Percentiles rank a stretch among this genome's conserved stretches.
Conservation (phyloP, 2,797 vertebrate genomes). For the Somateria mollissima region DNA sequence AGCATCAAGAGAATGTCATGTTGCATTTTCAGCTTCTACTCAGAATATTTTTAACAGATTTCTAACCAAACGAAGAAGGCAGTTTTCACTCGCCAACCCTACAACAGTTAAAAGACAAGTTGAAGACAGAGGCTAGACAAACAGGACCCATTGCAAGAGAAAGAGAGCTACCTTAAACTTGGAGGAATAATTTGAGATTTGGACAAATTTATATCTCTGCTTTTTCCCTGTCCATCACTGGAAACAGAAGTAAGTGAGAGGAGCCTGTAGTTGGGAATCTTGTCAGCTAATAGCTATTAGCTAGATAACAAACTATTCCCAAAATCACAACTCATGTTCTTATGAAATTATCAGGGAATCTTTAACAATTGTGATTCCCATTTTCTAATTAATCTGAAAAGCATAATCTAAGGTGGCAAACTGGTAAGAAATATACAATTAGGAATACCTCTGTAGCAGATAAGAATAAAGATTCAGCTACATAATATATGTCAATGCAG, state of each 20-base stretch:
- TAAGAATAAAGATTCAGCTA: not conserved
- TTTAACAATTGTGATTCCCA: not conserved
- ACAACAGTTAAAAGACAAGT: not conserved
- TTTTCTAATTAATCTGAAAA: constrained; percentile 9
- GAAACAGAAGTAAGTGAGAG: not conserved
- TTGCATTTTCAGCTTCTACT: not conserved
- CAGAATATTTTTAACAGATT: not conserved
- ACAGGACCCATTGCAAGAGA: not conserved
- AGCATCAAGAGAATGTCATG: not conserved
- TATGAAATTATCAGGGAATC: not conserved
- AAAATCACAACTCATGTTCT: not conserved
- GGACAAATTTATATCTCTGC: not conserved
- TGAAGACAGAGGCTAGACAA: not conserved
- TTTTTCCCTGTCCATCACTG: not conserved
- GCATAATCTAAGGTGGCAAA: not conserved
- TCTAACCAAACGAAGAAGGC: not conserved
- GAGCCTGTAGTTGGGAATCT: not conserved
- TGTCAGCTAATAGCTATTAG: not conserved
- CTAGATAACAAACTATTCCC: not conserved
- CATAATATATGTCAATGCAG: not conserved
- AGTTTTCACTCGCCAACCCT: not conserved
- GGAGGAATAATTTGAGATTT: not conserved
- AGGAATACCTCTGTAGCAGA: not conserved
- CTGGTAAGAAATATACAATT: not conserved
- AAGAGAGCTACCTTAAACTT: not conserved